Evolutionary conservation across 2,888 invertebrate genomes (phyloP).

Genomic region (Fabriciana adippe): DNA sequence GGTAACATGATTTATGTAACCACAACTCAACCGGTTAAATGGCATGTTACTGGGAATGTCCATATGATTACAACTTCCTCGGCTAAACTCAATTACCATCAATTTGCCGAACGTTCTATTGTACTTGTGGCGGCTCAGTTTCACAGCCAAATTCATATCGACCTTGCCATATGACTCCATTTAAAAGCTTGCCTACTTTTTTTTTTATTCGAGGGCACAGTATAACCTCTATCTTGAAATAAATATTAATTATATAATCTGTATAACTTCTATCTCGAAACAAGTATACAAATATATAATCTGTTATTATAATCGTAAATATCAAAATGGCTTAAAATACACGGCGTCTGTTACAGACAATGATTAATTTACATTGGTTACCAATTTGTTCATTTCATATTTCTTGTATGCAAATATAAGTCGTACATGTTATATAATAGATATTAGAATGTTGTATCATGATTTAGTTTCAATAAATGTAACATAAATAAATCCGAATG

Average conservation of each 20-base stretch:
- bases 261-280: constrained; percentile 1
- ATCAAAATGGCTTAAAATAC: constrained; percentile 7
- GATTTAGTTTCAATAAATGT: constrained; percentile 3
- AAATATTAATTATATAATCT: constrained; percentile 17
- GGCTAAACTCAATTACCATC: constrained; percentile 14
- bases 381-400: constrained; percentile 10
- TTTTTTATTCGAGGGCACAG: constrained; percentile 18
- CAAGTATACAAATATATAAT: neutral
- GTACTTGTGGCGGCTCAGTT: neutral
- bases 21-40: neutral
- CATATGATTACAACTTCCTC: neutral
- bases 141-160: neutral
- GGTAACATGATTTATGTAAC: too few species aligned
- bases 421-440: neutral
- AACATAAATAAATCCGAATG: constrained; percentile 14
- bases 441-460: constrained; percentile 8
- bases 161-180: constrained; percentile 21
- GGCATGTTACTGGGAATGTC: neutral
- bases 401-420: constrained; percentile 10
- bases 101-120: neutral
- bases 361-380: constrained; percentile 32
- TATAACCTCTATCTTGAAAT: neutral
- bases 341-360: constrained; percentile 5
- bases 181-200: constrained; percentile 18
- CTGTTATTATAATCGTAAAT: constrained; percentile 3